Evolutionary conservation across 2,888 invertebrate genomes (phyloP).

Genomic region (Danaus chrysippus): DNA sequence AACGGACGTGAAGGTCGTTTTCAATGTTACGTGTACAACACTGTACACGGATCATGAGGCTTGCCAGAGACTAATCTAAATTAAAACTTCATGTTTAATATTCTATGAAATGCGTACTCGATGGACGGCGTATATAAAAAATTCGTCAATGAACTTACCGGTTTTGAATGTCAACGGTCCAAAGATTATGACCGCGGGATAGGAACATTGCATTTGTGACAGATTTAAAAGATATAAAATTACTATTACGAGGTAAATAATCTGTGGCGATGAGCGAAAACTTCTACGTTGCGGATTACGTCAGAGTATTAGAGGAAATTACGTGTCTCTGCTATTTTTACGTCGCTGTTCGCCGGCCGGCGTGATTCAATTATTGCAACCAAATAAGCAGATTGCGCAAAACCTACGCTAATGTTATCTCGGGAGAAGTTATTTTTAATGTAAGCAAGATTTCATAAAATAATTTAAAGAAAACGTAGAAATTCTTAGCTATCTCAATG

Average conservation of each 20-base stretch:
- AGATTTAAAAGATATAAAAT: constrained; percentile 15
- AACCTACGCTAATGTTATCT: constrained; percentile 19
- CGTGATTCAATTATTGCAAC: constrained; percentile 32
- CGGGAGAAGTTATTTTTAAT: constrained; percentile 10
- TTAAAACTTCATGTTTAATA: too few species aligned
- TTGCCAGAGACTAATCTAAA: background rate
- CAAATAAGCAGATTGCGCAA: constrained; percentile 28
- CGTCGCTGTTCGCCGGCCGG: constrained; percentile 26
- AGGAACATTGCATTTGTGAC: constrained; percentile 9
- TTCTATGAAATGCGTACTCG: too few species aligned
- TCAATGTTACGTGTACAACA: constrained; percentile 55
- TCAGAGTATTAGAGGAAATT: constrained; percentile 40
- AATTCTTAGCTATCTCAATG: background rate
- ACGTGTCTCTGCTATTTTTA: constrained; percentile 42
- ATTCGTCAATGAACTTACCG: constrained; percentile 14
- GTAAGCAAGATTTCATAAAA: background rate
- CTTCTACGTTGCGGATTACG: constrained; percentile 32
- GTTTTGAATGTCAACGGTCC: constrained; percentile 4
- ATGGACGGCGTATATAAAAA: background rate
- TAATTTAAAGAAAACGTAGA: background rate
- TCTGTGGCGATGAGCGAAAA: constrained; percentile 20
- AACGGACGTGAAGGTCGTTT: constrained; percentile 66
- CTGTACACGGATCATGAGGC: constrained; percentile 13
- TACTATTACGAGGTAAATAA: constrained; percentile 19
- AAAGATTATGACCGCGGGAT: background rate